A percentile compares a stretch with the other conserved stretches of the same genome.
Evolutionary conservation across 2,888 invertebrate genomes (phyloP).

Genomic region (Neoascia interrupta): DNA sequence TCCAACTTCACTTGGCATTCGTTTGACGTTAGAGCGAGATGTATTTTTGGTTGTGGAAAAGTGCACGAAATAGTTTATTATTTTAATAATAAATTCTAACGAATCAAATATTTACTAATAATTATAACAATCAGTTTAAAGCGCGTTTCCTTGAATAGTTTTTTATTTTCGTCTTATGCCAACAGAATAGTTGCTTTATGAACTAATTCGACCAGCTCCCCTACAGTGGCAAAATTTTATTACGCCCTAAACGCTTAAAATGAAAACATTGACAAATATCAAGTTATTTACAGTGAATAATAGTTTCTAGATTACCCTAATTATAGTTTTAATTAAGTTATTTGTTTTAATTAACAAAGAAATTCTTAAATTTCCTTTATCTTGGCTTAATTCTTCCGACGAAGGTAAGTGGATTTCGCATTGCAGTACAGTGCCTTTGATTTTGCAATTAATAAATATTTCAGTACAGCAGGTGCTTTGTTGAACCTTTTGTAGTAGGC

Average conservation of each 20-base stretch:
- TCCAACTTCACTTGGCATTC: conserved; percentile 38
- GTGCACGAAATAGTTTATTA: conserved; percentile 23
- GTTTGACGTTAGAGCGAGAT: conserved; percentile 56
- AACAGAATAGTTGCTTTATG: neutral
- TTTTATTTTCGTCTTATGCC: too few species aligned
- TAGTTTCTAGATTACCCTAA: conserved; percentile 7
- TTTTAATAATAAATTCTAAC: conserved; percentile 12
- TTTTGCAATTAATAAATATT: too few species aligned
- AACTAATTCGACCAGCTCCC: neutral
- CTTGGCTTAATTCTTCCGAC: too few species aligned
- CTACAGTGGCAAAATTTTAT: conserved; percentile 18
- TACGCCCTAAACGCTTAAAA: conserved; percentile 64
- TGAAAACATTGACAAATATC: conserved; percentile 37
- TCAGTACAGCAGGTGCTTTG: conserved; percentile 34
- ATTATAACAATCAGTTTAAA: neutral
- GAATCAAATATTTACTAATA: neutral
- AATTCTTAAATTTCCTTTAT: neutral
- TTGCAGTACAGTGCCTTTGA: neutral
- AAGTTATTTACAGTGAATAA: conserved; percentile 16
- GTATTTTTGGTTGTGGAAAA: conserved; percentile 59
- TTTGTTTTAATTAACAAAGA: neutral
- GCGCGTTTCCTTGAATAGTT: too few species aligned
- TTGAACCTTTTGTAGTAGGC: neutral
- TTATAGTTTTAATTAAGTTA: neutral
- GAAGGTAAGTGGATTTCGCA: conserved; percentile 13